Evolutionary conservation across 2,888 invertebrate species (phyloP).

Genomic region (Bibio marci): DNA sequence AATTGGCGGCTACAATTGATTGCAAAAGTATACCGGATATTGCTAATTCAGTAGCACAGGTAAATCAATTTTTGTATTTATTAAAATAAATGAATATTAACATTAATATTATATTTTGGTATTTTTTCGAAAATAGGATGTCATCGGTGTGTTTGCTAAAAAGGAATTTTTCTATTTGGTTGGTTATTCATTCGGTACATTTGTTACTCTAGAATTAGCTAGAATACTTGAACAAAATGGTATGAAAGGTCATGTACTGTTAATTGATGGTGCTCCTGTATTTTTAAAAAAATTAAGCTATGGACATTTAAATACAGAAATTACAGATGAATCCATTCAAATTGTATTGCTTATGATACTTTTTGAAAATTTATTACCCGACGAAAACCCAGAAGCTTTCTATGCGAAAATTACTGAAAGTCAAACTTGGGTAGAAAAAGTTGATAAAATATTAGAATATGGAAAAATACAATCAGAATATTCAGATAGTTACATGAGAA

Average conservation of each 20-base stretch:
- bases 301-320: conserved; percentile 18
- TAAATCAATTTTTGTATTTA: conserved; percentile 11
- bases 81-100: too few species aligned
- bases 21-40: conserved; percentile 17
- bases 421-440: conserved; percentile 37
- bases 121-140: conserved; percentile 42
- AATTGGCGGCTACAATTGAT: conserved; percentile 19
- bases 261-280: conserved; percentile 73
- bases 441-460: conserved; percentile 32
- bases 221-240: conserved; percentile 50
- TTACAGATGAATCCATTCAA: conserved; percentile 20
- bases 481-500: conserved; percentile 27
- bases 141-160: conserved; percentile 33
- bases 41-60: conserved; percentile 17
- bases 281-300: conserved; percentile 36
- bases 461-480: conserved; percentile 26
- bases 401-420: conserved; percentile 32
- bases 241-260: conserved; percentile 42
- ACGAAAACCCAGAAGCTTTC: conserved; percentile 19
- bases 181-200: conserved; percentile 79
- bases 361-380: conserved; percentile 21
- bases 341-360: conserved; percentile 19
- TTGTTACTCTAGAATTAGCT: conserved; percentile 61
- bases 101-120: neutral
- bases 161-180: conserved; percentile 53